Base-by-base conservation (phyloP, 2,888 invertebrate genomes). In the Dioctria rufipes region DNA sequence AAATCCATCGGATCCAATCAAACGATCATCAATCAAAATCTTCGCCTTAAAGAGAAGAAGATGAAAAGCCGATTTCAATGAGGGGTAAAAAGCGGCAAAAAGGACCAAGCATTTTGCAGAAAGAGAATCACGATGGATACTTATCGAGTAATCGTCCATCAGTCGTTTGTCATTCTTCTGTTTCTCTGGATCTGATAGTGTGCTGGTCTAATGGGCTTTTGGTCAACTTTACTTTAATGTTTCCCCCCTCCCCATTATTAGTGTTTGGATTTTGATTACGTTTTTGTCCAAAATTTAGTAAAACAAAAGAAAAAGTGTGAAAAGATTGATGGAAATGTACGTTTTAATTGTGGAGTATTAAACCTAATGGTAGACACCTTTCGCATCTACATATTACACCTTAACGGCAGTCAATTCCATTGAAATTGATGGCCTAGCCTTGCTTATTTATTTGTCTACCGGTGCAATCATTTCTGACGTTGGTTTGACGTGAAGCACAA, bases 21-120 rank as follows among this genome's bases (percentile, higher is more conserved):
- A 78, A 67, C 58, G 58, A 78, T 58, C 54, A 78, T 78, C 67
- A 78, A 78, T 78, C 78, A 78, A 78, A 78, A 78, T 39, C 46
- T 61, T 61, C 63, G n/a, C 49, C 77, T 61, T 25, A 77, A 61
- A 77, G 49, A 77, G 63, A 46, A 63, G 77, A 49, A 63, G 77
- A 49, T 49, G 58, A 77, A 77, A 63, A 40, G 42, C 37, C 77
- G 37, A 77, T 46, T 46, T 49, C 25, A 37, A 11, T 11, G 40
- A 8, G 39, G 39, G 63, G 46, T 11, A n/a, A 77, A n/a, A n/a
- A 37, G 40, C 42, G 5, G 60, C 61, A 77, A 77, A 77, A 77
- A 77, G 77, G 77, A 77, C 39, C n/a, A 60, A 11, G 63, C 8
- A 77, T 49, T 63, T 63, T 46, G 37, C n/a, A 37, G 4, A 39